Evolutionary conservation across 1,140 invertebrate genomes (phyloP).

Genomic region (Drosophila sturtevanti): DNA sequence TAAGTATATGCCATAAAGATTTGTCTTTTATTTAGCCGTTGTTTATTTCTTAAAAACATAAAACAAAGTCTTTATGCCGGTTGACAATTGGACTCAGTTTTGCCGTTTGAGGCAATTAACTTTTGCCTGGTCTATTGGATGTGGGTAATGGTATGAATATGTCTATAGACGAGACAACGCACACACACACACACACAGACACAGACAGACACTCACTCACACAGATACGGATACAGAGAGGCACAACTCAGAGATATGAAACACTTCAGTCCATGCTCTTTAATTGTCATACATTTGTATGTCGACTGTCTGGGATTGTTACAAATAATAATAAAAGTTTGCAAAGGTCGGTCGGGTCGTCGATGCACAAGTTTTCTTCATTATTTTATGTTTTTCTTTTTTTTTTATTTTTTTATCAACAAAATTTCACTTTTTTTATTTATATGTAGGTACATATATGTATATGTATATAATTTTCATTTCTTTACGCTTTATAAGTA

Average conservation of each 20-base stretch:
- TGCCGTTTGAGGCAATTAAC: slow-evolving; percentile 8
- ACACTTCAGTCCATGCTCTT: slow-evolving; percentile 5
- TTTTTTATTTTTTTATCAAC: neutral
- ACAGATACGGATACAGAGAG: neutral
- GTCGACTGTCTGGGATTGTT: neutral
- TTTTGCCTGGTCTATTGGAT: slow-evolving; percentile 2
- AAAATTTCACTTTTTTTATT: neutral
- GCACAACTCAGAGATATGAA: neutral
- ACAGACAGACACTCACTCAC: neutral
- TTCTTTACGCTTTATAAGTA: neutral
- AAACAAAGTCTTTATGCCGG: slow-evolving; percentile 1
- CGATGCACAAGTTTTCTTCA: neutral
- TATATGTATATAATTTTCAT: neutral
- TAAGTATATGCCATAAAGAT: neutral
- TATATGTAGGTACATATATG: too few species aligned
- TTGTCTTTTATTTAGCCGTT: too few species aligned
- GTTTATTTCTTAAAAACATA: neutral
- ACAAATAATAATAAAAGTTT: neutral
- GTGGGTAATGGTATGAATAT: neutral
- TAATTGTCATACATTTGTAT: neutral
- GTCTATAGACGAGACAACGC: neutral
- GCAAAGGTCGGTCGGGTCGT: neutral
- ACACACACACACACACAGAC: neutral
- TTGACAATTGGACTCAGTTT: neutral
- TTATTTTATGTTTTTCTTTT: neutral